Evolutionary conservation across 2,113 vertebrate genomes (phyloP).

Genomic region (Cyanistes caeruleus): DNA sequence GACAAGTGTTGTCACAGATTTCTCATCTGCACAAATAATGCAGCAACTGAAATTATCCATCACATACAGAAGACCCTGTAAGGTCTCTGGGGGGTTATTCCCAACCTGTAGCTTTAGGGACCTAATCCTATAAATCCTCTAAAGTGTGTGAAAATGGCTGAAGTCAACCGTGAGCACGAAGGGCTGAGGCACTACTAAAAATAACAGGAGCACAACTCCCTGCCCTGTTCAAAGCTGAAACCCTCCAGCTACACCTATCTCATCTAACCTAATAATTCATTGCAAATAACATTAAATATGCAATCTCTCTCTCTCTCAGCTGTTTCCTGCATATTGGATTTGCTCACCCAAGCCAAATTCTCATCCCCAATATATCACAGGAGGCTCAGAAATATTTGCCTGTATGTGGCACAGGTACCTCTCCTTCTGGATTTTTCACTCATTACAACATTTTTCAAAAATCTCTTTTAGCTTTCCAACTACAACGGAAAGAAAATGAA

Average conservation of each 20-base stretch:
- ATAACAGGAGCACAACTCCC: background rate
- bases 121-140: background rate
- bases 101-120: background rate
- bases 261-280: background rate
- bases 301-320: background rate
- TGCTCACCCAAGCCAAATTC: background rate
- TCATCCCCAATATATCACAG: background rate
- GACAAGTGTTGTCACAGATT: background rate
- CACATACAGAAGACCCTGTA: background rate
- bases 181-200: background rate
- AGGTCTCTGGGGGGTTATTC: background rate
- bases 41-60: background rate
- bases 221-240: background rate
- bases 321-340: background rate
- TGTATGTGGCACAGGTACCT: background rate
- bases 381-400: background rate
- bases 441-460: background rate
- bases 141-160: background rate
- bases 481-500: background rate
- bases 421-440: background rate
- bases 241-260: background rate
- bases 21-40: background rate
- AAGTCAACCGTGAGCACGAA: fast-evolving
- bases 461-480: background rate
- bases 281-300: background rate